Base-by-base conservation (phyloP, 2,797 vertebrate species). In the Danio tinwini region DNA sequence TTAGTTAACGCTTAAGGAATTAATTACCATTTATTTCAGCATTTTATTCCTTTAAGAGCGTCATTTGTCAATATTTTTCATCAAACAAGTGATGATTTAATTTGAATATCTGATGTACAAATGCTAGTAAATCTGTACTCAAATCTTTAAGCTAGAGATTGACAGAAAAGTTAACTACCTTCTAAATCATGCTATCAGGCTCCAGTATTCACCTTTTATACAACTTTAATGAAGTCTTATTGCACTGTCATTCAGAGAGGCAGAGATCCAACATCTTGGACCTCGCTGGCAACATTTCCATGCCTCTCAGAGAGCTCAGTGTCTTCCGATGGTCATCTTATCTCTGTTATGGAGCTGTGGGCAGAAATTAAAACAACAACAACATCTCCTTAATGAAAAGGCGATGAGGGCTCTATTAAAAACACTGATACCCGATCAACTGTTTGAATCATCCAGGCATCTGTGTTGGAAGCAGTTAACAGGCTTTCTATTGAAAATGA, bases 361-460 rank as follows among this genome's bases (percentile, higher is more conserved):
- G 63, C 21, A 74, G 59, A 71, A 64, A 71, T 82, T 80, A 63
- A 62, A 82, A 81, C 58, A 82, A 56, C 63, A 81, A 65, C 47
- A 72, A 39, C 7, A 71, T 77, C 47, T 62, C 7, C 12, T 78
- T 84, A 76, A 86, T 86, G 76, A 84, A 82, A 77, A 84, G 64
- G 86, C 83, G 81, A 56, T 85, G 82, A 82, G 65, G 68, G 80
- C 78, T 82, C 56, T 58, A 37, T 59, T 77, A 7, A 80, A 76
- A 78, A 63, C 14, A 76, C 62, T 80, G 82, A 85, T 71, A 82
- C 63, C 52, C 8, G 76, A 85, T 82, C 76, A 21, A 82, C 59
- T 68, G 55, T 79, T 77, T 42, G 44, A 80, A 74, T 82, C 63
- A 7, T 74, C 39, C 53, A 58, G 45, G 63, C 59, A 76, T 62